Base-by-base conservation (phyloP, 2,113 vertebrate genomes). In the Carlito syrichta region DNA sequence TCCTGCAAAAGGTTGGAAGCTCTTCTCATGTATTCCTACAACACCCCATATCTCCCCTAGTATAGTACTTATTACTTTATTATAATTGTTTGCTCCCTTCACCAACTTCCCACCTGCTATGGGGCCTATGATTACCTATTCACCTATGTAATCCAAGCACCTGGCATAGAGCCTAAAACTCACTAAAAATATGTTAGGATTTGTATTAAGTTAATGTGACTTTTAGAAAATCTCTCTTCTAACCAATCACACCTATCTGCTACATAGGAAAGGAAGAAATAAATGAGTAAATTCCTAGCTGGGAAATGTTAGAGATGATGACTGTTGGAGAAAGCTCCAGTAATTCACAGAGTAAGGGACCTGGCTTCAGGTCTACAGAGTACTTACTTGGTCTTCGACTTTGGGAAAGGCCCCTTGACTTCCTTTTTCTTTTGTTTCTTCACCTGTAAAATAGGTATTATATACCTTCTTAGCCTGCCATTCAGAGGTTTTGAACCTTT, bases 331-430 rank as follows among this genome's bases (percentile, higher is more conserved):
- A 96, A 91, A 40, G 10, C 19, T 58, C 43, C 45, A 62, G 60
- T 35, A 91, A 84, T 19, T 94, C 73, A 93, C 1, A 71, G 89
- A 87, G 40, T 30, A 91, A 22, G 17, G 22, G 38, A 91, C 8
- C 35, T 45, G 66, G 50, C 5, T 66, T 76, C 50, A 63, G 27
- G 58, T 77, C 16, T 83, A 35, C 20, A 54, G 17, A 45, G 43
- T 91, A 97, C 97, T 92, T 95, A 98, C 98, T 85, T 98, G 69
- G 92, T 86, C 43, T 98, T 97, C 88, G 81, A 90, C 63, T 54
- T 93, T 40, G 89, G 77, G 22, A 95, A 81, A 87, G 82, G 25
- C 11, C 71, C 56, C 73, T 95, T 97, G 74, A 74, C 8, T 85
- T 94, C 89, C 14, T 81, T 97, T 76, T 93, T 96, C 66, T 74